phyloP scores from a whole-genome alignment of 2,797 vertebrate species.

The Corythornis leucogaster region DNA sequence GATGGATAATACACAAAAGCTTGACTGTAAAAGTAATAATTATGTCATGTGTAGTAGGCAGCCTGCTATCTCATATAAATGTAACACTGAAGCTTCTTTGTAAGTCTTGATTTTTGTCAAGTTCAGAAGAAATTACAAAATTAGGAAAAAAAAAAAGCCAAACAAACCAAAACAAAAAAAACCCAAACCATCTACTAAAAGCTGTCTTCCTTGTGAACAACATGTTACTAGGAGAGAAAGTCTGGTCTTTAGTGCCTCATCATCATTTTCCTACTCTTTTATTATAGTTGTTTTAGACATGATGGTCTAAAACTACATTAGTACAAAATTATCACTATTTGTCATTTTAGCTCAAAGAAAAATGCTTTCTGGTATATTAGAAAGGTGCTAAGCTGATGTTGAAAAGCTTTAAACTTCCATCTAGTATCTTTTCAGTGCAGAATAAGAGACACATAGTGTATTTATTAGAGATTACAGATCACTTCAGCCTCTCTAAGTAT shows the following conservation, averaged over 20 bases:
- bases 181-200: background rate
- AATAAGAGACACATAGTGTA: background rate
- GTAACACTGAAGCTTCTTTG: background rate
- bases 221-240: background rate
- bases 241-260: background rate
- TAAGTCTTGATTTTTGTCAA: background rate
- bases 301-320: background rate
- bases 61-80: background rate
- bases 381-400: background rate
- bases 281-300: background rate
- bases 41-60: background rate
- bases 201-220: background rate
- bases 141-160: background rate
- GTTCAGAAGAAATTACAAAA: background rate
- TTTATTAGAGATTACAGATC: background rate
- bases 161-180: too few species aligned
- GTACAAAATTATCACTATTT: background rate
- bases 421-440: background rate
- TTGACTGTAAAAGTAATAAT: slow-evolving; percentile 39
- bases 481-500: background rate
- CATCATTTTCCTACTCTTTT: background rate
- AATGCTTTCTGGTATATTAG: background rate
- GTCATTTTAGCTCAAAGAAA: background rate
- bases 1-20: slow-evolving; percentile 5
- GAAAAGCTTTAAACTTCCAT: background rate